Conservation (phyloP, 2,113 vertebrate species). For the Naja naja region DNA sequence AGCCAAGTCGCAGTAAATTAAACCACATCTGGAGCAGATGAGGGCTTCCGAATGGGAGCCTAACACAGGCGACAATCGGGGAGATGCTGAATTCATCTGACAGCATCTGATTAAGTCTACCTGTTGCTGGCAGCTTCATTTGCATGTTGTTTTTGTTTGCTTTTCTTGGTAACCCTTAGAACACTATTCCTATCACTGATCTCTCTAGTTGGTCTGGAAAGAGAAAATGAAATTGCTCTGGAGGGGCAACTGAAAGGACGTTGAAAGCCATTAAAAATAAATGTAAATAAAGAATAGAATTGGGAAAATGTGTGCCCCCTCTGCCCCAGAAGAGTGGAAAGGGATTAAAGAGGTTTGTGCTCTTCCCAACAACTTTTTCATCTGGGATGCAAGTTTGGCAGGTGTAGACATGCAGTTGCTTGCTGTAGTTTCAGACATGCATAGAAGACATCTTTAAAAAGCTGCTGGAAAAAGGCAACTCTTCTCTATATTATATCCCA, state of each 20-base stretch:
- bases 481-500: neutral
- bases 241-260: constrained; percentile 48
- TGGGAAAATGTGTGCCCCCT: neutral
- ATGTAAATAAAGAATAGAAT: constrained; percentile 21
- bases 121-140: constrained; percentile 76
- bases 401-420: neutral
- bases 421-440: neutral
- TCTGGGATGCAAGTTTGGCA: neutral
- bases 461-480: neutral
- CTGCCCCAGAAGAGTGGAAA: neutral
- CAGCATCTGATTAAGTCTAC: constrained; percentile 83
- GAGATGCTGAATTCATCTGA: constrained; percentile 79
- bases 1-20: constrained; percentile 99
- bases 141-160: constrained; percentile 75
- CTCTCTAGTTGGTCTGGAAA: constrained; percentile 34
- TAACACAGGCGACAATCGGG: constrained; percentile 78
- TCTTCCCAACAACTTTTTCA: neutral
- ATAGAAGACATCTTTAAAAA: neutral
- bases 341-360: neutral
- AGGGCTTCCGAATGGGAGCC: constrained; percentile 82
- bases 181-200: constrained; percentile 34
- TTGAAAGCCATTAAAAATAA: constrained; percentile 43
- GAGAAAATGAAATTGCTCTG: constrained; percentile 24
- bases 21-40: constrained; percentile 98
- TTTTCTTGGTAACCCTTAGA: constrained; percentile 67